phyloP scores from a whole-genome alignment of 2,888 invertebrate species.

The Trissolcus japonicus region DNA sequence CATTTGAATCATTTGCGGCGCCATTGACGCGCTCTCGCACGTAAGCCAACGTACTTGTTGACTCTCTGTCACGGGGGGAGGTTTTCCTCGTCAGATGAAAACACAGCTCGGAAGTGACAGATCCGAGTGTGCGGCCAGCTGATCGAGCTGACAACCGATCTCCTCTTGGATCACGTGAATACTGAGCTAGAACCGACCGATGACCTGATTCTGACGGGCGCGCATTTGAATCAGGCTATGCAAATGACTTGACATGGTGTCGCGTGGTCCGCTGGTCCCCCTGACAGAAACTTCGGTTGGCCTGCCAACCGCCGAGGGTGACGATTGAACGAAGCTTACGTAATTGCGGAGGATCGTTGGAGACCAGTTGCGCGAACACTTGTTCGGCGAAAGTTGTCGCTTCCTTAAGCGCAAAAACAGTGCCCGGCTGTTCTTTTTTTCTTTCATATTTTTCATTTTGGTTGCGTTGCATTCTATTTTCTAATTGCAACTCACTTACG shows the following conservation, averaged over 20 bases:
- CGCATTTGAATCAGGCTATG: neutral
- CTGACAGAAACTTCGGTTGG: neutral
- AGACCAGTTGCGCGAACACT: constrained; percentile 28
- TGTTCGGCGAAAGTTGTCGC: constrained; percentile 18
- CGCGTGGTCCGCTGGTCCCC: neutral
- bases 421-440: neutral
- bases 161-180: neutral
- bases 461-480: neutral
- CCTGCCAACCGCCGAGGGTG: neutral
- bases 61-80: constrained; percentile 5
- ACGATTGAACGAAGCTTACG: neutral
- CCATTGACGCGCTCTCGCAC: constrained; percentile 27
- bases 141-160: neutral
- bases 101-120: neutral
- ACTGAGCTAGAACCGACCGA: neutral
- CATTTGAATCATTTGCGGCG: constrained; percentile 34
- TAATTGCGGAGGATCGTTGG: constrained; percentile 9
- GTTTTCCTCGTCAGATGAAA: neutral
- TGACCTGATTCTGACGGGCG: neutral
- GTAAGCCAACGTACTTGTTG: constrained; percentile 40
- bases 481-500: constrained; percentile 13
- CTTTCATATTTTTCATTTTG: constrained; percentile 8
- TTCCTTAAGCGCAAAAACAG: neutral
- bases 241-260: neutral
- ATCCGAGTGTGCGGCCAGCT: neutral